Percentiles rank a stretch among this genome's conserved stretches.
phyloP scores from a whole-genome alignment of 2,113 vertebrate species.

The Copsychus sechellarum region DNA sequence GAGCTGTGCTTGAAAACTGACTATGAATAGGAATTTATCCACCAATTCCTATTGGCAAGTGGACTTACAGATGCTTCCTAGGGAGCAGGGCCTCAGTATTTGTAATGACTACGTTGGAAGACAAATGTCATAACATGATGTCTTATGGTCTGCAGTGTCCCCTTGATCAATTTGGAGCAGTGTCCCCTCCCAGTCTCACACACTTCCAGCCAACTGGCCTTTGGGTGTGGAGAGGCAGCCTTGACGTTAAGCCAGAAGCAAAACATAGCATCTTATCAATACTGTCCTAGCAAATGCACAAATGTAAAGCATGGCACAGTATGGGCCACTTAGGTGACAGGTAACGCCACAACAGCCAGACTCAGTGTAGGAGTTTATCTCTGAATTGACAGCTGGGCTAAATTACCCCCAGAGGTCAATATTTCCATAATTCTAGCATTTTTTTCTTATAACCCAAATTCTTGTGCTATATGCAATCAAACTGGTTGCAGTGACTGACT shows the following conservation, averaged over 20 bases:
- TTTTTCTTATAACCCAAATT: not conserved
- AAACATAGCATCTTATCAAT: not conserved
- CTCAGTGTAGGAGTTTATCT: not conserved
- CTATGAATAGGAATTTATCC: not conserved
- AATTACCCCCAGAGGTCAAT: not conserved
- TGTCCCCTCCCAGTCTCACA: not conserved
- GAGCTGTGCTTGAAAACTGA: fast-evolving
- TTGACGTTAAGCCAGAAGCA: not conserved
- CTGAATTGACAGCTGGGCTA: not conserved
- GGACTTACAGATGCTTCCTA: not conserved
- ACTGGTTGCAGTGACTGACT: not conserved
- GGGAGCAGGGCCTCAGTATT: not conserved
- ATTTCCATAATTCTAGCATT: not conserved
- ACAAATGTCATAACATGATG: not conserved
- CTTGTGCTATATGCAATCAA: not conserved
- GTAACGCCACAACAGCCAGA: not conserved
- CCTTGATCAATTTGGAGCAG: not conserved
- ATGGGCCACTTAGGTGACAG: not conserved
- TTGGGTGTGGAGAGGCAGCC: not conserved
- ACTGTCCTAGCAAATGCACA: not conserved
- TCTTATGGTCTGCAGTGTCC: not conserved
- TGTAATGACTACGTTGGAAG: not conserved
- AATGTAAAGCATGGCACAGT: not conserved
- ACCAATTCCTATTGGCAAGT: not conserved
- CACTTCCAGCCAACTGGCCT: not conserved